phyloP scores from a whole-genome alignment of 2,113 vertebrate species.

The Dendrocopos noguchii region DNA sequence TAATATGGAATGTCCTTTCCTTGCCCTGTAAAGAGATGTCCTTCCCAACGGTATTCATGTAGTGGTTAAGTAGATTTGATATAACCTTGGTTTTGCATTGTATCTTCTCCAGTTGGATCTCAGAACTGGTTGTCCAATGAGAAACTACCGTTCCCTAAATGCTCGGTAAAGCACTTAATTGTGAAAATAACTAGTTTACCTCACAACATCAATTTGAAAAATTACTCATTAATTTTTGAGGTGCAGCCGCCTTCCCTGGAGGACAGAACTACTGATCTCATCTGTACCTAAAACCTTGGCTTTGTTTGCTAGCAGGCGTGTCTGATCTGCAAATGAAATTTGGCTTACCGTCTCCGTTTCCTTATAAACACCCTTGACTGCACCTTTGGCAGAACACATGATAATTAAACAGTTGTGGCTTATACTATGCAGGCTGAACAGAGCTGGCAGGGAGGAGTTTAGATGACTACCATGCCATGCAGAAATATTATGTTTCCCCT shows the following conservation, averaged over 20 bases:
- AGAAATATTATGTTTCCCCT: background rate
- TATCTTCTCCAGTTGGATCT: conserved; percentile 23
- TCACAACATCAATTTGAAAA: conserved; percentile 63
- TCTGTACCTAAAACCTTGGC: conserved; percentile 54
- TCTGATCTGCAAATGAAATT: conserved; percentile 63
- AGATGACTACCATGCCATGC: background rate
- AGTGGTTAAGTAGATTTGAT: background rate
- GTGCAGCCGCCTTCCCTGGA: conserved; percentile 60
- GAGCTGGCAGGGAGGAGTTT: conserved; percentile 30
- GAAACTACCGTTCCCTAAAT: background rate
- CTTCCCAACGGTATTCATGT: background rate
- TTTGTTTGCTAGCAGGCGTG: conserved; percentile 52
- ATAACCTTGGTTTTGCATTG: background rate
- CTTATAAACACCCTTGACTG: conserved; percentile 59
- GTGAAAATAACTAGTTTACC: conserved; percentile 64
- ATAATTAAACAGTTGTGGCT: conserved; percentile 48
- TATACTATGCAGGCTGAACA: background rate
- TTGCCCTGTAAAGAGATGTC: background rate
- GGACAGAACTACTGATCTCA: conserved; percentile 67
- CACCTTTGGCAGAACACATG: conserved; percentile 56
- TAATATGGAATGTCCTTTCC: background rate
- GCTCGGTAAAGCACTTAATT: conserved; percentile 61
- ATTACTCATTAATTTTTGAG: conserved; percentile 66
- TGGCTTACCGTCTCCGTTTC: conserved; percentile 18
- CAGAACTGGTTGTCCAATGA: conserved; percentile 33